These are phyloP conservation scores for Rhopalosiphum nymphaeae DNA, from an alignment of 2,888 invertebrate genomes.

Conservation along the genomic window DNA sequence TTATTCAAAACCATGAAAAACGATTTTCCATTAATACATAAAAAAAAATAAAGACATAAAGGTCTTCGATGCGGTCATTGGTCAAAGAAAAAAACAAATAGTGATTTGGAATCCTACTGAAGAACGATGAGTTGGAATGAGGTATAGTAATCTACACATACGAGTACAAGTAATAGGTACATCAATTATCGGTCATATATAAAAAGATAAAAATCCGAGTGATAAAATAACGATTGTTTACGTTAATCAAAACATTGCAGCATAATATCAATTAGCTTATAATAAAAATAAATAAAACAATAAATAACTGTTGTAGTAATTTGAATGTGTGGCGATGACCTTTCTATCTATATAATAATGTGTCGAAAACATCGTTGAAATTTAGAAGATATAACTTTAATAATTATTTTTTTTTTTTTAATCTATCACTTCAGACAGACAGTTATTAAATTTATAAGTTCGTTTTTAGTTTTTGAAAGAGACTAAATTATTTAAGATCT, in stretches of 20 bases:
- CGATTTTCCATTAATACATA: background rate
- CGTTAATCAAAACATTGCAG: background rate
- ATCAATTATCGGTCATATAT: background rate
- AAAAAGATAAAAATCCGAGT: background rate
- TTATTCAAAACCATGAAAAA: background rate
- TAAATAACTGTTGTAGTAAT: too few species aligned
- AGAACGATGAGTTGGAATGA: background rate
- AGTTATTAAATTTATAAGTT: background rate
- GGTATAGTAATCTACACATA: background rate
- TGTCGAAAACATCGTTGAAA: background rate
- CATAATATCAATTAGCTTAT: background rate
- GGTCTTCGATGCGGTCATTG: background rate
- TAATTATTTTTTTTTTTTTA: background rate
- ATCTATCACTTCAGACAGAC: background rate
- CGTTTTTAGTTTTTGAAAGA: too few species aligned
- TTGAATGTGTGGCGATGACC: background rate
- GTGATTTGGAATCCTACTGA: background rate
- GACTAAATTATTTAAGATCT: too few species aligned
- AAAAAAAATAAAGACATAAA: background rate
- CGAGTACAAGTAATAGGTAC: background rate
- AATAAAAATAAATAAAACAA: background rate
- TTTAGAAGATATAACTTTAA: background rate
- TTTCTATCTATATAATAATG: background rate
- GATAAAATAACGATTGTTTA: too few species aligned
- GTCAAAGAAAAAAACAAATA: background rate